Base-by-base conservation (phyloP, 2,113 vertebrate genomes). In the Callithrix jacchus region DNA sequence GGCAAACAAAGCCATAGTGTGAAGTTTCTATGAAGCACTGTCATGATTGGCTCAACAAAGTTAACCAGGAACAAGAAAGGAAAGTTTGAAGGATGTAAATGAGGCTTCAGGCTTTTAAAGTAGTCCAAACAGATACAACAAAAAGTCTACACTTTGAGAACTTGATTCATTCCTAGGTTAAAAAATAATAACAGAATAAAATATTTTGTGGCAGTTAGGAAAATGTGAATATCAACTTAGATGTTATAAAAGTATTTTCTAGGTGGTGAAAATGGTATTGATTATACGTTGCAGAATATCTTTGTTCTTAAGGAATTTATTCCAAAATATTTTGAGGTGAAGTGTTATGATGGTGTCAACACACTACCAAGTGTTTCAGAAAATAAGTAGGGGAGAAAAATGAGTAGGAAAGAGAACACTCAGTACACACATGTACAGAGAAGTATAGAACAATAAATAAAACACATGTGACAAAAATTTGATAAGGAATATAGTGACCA, bases 291-390 rank as follows among this genome's bases (percentile, higher is more conserved):
- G 64, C 8, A 49, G 5, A 81, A 79, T 68, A 3, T 20, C 66
- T 79, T 89, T 79, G 13, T 58, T 91, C 20, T 70, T 91, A 56
- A 76, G 16, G 70, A 79, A 79, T 30, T 83, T 45, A 80, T 61
- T 56, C 1, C 1, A 54, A 84, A 40, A 14, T 37, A 61, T 74
- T 90, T 85, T 27, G 16, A 2, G n/a, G 8, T 47, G 14, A 92
- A 14, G 6, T 35, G 1, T 61, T 42, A 37, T 25, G 0, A 68
- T 71, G 6, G 23, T 1, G 3, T 56, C 0, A 45, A 23, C 35
- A 73, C 16, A 73, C 6, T 32, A 47, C 17, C 4, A 16, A 70
- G 9, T 61, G 13, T 95, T 88, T 92, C 10, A 42, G 32, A 32
- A 18, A 92, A 49, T 87, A 54, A 14, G 16, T 52, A 52, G 52